Conservation (phyloP, 2,113 vertebrate genomes). For the Burhinus oedicnemus region DNA sequence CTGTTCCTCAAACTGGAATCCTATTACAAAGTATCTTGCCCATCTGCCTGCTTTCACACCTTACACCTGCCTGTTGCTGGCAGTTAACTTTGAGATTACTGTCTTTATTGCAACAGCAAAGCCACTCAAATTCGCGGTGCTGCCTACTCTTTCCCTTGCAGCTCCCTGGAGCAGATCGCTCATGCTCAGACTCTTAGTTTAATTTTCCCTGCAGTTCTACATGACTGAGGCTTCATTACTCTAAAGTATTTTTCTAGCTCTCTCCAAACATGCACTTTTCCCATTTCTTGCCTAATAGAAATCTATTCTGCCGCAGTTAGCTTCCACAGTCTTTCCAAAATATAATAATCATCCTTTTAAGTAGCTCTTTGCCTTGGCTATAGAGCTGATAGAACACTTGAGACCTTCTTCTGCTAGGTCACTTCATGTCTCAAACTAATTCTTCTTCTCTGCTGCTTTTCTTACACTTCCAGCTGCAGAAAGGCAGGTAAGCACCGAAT, state of each 20-base stretch:
- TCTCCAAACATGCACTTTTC: background rate
- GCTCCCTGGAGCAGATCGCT: background rate
- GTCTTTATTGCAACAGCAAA: background rate
- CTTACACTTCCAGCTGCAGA: background rate
- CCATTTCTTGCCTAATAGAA: background rate
- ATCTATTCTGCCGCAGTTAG: background rate
- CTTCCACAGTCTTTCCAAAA: background rate
- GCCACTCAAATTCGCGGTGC: fast-evolving
- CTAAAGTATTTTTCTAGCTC: background rate
- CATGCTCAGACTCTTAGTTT: background rate
- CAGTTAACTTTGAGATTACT: background rate
- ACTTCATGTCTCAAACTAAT: background rate
- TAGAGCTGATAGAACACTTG: fast-evolving
- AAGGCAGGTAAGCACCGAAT: background rate
- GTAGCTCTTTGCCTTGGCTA: background rate
- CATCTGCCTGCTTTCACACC: background rate
- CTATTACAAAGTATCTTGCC: background rate
- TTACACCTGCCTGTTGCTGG: background rate
- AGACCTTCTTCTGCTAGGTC: background rate
- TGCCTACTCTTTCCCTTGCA: background rate
- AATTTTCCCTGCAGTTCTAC: background rate
- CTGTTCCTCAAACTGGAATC: background rate
- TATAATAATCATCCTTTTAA: background rate
- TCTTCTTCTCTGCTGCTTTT: background rate
- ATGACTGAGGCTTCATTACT: background rate